Evolutionary conservation across 2,888 invertebrate genomes (phyloP).

Genomic region (Caenorhabditis sp.): DNA sequence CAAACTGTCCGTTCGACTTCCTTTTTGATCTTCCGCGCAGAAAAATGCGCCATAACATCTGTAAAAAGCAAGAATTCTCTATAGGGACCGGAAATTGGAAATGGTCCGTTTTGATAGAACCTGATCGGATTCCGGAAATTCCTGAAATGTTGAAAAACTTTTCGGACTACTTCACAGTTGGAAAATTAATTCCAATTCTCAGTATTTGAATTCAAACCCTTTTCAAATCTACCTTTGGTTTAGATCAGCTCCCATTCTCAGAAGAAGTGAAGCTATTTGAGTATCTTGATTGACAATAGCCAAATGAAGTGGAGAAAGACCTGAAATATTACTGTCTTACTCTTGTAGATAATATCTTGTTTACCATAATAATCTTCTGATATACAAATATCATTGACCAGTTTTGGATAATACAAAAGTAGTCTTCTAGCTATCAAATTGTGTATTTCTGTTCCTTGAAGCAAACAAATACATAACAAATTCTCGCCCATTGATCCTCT

Average conservation of each 20-base stretch:
- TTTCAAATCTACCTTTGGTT: constrained; percentile 78
- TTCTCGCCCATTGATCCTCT: constrained; percentile 82
- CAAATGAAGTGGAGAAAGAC: constrained; percentile 80
- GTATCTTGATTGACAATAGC: constrained; percentile 98
- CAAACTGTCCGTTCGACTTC: constrained; percentile 82
- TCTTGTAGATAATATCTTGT: too few relatives aligned
- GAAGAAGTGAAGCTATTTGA: constrained; percentile 91
- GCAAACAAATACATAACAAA: constrained; percentile 84
- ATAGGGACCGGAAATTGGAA: too few relatives aligned
- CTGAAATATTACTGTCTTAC: constrained; percentile 20
- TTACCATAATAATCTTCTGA: constrained; percentile 68
- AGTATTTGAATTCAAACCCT: too few relatives aligned
- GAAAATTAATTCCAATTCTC: too few relatives aligned
- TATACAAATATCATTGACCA: constrained; percentile 77
- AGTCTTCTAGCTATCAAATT: constrained; percentile 83
- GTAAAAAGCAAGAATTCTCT: too few relatives aligned
- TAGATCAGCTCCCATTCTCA: constrained; percentile 90
- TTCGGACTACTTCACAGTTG: too few relatives aligned
- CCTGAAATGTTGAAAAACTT: too few relatives aligned
- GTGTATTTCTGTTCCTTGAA: constrained; percentile 60
- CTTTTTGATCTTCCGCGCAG: constrained; percentile 85
- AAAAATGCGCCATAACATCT: constrained; percentile 88
- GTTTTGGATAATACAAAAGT: constrained; percentile 88
- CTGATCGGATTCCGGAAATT: too few relatives aligned
- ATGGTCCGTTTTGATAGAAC: too few relatives aligned